A percentile compares a stretch with the other conserved stretches of the same genome.
Conservation (phyloP, 2,888 invertebrate species). For the Leucoptera coffeella region DNA sequence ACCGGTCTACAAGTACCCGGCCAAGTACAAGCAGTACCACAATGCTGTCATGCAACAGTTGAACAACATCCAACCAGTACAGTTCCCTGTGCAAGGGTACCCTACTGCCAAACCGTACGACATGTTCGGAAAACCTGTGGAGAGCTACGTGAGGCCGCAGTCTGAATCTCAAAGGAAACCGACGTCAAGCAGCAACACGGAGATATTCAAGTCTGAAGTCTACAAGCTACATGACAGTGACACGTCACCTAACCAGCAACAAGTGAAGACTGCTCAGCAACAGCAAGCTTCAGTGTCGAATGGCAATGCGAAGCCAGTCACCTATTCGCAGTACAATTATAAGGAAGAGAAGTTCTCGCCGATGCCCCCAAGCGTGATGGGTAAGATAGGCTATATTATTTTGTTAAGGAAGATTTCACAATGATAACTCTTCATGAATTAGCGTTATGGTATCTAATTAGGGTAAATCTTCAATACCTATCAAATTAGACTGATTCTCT, state of each 20-base stretch:
- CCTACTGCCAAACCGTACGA: slow-evolving; percentile 25
- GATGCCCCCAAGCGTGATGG: slow-evolving; percentile 33
- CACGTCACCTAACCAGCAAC: slow-evolving; percentile 28
- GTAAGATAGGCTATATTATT: slow-evolving; percentile 18
- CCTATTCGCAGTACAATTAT: slow-evolving; percentile 29
- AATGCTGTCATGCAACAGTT: slow-evolving; percentile 30
- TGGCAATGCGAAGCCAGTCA: slow-evolving; percentile 20
- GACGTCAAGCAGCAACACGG: slow-evolving; percentile 13
- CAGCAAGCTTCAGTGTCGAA: slow-evolving; percentile 8
- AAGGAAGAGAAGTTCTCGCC: slow-evolving; percentile 19
- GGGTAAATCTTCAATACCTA: no score
- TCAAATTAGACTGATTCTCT: no score
- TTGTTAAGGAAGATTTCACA: no score
- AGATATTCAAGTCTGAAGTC: slow-evolving; percentile 35
- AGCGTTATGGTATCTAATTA: no score
- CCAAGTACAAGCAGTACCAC: slow-evolving; percentile 27
- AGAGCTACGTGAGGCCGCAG: slow-evolving; percentile 28
- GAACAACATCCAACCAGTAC: slow-evolving; percentile 28
- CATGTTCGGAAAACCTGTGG: slow-evolving; percentile 25
- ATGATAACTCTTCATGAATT: no score
- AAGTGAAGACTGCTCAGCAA: slow-evolving; percentile 26
- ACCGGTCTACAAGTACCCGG: slow-evolving; percentile 27
- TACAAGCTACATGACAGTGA: slow-evolving; percentile 32
- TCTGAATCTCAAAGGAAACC: slow-evolving; percentile 16
- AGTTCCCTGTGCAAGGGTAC: slow-evolving; percentile 21